Conservation (phyloP, 2,888 invertebrate genomes). For the Caenorhabditis wallacei region DNA sequence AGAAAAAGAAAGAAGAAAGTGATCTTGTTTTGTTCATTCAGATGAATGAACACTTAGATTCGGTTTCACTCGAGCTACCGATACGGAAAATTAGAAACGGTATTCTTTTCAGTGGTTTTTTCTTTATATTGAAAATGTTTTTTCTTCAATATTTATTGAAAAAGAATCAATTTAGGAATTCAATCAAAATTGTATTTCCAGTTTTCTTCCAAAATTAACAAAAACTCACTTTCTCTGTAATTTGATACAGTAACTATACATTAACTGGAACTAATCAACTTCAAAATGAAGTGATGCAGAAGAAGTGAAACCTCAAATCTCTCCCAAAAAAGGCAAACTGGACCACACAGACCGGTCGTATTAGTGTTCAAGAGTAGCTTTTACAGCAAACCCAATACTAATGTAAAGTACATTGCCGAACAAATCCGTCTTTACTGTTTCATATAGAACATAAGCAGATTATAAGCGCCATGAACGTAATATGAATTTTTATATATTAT, state of each 20-base stretch:
- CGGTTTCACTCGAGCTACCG: slow-evolving; percentile 4
- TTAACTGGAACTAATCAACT: slow-evolving; percentile 13
- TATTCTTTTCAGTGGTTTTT: neutral
- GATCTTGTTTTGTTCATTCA: slow-evolving; percentile 24
- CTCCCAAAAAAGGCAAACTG: slow-evolving; percentile 21
- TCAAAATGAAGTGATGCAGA: slow-evolving; percentile 12
- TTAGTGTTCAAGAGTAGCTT: slow-evolving; percentile 37
- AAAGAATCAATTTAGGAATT: neutral
- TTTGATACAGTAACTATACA: neutral
- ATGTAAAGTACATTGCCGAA: slow-evolving; percentile 26
- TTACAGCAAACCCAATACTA: slow-evolving; percentile 11
- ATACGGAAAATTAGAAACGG: neutral
- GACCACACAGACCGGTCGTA: slow-evolving; percentile 49
- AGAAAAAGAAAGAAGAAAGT: slow-evolving; percentile 1
- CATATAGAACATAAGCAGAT: slow-evolving; percentile 46
- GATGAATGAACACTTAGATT: slow-evolving; percentile 9
- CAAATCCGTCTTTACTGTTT: slow-evolving; percentile 27
- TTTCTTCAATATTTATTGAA: no score
- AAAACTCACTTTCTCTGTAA: neutral
- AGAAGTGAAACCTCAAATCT: slow-evolving; percentile 23
- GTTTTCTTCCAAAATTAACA: neutral
- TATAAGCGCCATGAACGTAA: slow-evolving; percentile 29
- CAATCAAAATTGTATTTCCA: neutral
- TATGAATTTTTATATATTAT: no score
- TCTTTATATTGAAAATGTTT: neutral